A percentile compares a stretch with the other conserved stretches of the same genome.
Conservation (phyloP, 2,797 vertebrate genomes). For the Xiphorhynchus erythropygius region DNA sequence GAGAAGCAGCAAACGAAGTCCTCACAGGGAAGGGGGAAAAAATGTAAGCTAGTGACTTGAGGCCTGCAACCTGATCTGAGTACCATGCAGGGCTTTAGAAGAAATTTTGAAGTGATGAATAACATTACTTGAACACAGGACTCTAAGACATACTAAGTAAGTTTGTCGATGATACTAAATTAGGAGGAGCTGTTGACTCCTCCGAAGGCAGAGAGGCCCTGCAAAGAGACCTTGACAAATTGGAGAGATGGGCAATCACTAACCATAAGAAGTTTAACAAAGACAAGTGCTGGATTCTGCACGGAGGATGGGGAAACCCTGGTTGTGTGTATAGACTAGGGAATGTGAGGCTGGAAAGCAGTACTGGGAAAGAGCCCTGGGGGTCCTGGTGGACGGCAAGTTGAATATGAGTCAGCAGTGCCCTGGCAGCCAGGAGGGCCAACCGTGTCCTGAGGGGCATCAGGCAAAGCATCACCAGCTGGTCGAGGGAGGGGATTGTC, state of each 20-base stretch:
- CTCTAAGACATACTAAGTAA: not conserved
- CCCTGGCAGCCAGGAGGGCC: not conserved
- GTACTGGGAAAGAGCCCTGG: accelerated
- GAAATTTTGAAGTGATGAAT: not conserved
- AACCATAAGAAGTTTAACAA: not conserved
- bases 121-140: not conserved
- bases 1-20: not conserved
- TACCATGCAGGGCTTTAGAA: not conserved
- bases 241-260: not conserved
- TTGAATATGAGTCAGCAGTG: not conserved
- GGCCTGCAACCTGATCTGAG: not conserved
- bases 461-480: accelerated
- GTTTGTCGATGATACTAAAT: not conserved
- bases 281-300: not conserved
- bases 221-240: not conserved
- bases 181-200: not conserved
- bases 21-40: not conserved
- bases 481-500: not conserved
- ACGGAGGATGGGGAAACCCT: not conserved
- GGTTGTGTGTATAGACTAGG: not conserved
- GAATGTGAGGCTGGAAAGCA: not conserved
- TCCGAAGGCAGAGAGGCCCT: not conserved
- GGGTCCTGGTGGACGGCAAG: accelerated
- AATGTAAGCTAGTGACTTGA: not conserved
- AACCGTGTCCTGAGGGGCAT: accelerated